phyloP scores from a whole-genome alignment of 2,797 vertebrate genomes.

The Sebastes vulpes region DNA sequence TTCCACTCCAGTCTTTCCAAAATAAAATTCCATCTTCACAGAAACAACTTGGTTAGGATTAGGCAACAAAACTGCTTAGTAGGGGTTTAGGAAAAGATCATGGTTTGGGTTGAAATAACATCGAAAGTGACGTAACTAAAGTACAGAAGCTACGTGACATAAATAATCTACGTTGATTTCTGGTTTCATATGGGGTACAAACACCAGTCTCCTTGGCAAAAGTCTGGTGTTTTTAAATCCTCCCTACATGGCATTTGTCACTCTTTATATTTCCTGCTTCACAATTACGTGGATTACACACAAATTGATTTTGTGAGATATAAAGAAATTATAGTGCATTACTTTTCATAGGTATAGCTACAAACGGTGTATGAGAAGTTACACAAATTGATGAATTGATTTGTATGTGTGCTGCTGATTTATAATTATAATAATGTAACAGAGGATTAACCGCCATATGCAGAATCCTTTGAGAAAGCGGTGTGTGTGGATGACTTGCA shows the following conservation, averaged over 20 bases:
- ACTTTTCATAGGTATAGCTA: background rate
- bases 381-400: conserved; percentile 43
- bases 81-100: background rate
- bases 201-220: accelerated
- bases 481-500: conserved; percentile 14
- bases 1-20: background rate
- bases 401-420: conserved; percentile 42
- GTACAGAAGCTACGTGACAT: background rate
- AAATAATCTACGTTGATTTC: background rate
- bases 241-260: background rate
- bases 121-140: background rate
- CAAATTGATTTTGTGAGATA: background rate
- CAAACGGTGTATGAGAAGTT: background rate
- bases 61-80: background rate
- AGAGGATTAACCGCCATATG: conserved; percentile 45
- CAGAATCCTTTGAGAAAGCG: conserved; percentile 20
- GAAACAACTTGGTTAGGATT: background rate
- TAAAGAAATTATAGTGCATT: background rate
- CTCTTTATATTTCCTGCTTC: background rate
- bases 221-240: accelerated
- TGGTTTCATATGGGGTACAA: accelerated
- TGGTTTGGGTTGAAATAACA: background rate
- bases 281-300: background rate
- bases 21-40: background rate
- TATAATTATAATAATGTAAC: conserved; percentile 54